Evolutionary conservation across 1,140 invertebrate species (phyloP).

Genomic region (Neomicropteryx cornuta): DNA sequence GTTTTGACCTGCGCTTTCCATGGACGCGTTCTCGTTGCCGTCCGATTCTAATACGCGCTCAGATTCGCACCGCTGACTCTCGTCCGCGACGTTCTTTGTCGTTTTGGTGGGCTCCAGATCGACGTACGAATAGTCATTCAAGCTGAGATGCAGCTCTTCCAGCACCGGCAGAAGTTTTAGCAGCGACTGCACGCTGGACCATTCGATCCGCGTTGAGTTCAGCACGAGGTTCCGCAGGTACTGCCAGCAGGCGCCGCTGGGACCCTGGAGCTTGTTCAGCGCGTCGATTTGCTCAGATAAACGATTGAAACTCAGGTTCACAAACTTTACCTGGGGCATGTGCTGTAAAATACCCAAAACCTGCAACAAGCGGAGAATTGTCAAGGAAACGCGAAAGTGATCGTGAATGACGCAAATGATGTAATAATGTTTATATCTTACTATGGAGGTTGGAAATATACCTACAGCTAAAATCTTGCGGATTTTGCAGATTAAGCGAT

Average conservation of each 20-base stretch:
- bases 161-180: conserved; percentile 64
- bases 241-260: conserved; percentile 42
- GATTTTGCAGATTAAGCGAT: too few species aligned
- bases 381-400: too few species aligned
- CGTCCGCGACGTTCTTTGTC: conserved; percentile 21
- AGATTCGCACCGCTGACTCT: conserved; percentile 24
- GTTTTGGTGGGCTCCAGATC: conserved; percentile 26
- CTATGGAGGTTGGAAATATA: too few species aligned
- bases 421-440: too few species aligned
- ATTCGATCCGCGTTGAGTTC: conserved; percentile 76
- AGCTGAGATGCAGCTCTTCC: conserved; percentile 81
- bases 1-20: conserved; percentile 10
- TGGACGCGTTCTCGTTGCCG: conserved; percentile 15
- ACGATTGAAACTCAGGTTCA: conserved; percentile 84
- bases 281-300: conserved; percentile 53
- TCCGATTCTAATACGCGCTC: conserved; percentile 38
- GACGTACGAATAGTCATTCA: conserved; percentile 74
- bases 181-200: conserved; percentile 68
- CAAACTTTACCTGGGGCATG: conserved; percentile 78
- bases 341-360: conserved; percentile 74
- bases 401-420: too few species aligned
- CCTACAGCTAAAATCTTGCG: too few species aligned
- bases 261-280: conserved; percentile 26
- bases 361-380: conserved; percentile 44
- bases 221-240: conserved; percentile 68